Evolutionary conservation across 2,888 invertebrate species (phyloP).

Genomic region (Sialis fuliginosa): DNA sequence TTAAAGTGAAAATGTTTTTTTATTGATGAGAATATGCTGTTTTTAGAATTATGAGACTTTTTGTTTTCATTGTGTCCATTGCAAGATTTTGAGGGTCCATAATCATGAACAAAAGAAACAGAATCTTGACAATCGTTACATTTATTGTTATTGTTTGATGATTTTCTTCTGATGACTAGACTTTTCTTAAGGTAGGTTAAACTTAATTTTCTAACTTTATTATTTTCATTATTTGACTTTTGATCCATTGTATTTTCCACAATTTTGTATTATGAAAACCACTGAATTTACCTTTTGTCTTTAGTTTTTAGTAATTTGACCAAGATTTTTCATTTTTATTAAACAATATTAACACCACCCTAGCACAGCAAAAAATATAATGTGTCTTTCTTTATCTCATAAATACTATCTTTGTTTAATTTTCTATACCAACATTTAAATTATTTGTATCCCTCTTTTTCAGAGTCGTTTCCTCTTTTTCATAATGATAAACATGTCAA

Average conservation of each 20-base stretch:
- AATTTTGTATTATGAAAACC: no score
- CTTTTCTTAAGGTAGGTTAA: constrained; percentile 3
- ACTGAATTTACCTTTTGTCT: no score
- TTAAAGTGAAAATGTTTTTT: background rate
- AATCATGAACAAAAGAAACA: background rate
- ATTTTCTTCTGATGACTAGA: constrained; percentile 2
- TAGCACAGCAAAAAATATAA: no score
- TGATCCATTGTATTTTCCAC: background rate
- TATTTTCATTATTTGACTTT: background rate
- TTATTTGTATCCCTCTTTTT: no score
- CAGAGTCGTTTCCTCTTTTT: no score
- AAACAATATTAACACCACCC: no score
- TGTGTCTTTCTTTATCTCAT: no score
- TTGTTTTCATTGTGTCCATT: background rate
- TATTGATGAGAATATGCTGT: background rate
- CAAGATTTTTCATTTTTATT: no score
- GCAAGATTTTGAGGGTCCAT: background rate
- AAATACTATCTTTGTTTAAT: no score
- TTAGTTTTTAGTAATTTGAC: no score
- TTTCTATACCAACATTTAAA: no score
- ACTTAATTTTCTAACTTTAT: background rate
- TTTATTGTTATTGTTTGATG: background rate
- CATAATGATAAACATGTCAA: no score
- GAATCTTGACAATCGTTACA: background rate
- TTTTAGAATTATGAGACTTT: background rate